Base-by-base conservation (phyloP, 2,888 invertebrate species). In the Alentia gelatinosa region DNA sequence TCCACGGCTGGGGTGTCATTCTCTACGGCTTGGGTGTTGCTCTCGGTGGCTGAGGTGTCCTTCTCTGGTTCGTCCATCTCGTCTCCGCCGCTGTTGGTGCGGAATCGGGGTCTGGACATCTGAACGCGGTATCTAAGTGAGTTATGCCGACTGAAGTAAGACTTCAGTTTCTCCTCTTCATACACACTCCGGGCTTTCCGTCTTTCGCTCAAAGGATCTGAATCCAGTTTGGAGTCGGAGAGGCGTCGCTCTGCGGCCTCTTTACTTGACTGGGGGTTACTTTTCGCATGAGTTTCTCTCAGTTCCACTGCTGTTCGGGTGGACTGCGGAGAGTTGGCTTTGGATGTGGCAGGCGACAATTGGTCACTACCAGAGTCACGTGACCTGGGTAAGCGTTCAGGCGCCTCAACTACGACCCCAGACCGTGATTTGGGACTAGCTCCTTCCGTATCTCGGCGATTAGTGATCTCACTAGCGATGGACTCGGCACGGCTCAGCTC, bases 111-210 rank as follows among this genome's bases (percentile, higher is more conserved):
- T 0, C 47, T 23, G 33, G 15, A 19, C 42, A 86, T 42, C 26
- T 86, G 42, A 5, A 86, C 86, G 26, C 86, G 26, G 50, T 86
- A 86, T 12, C 86, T 26, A 23, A 86, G 30, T 26, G 86, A 86
- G 50, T 86, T 50, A 42, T 86, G 86, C 4, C 86, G 86, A 47
- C 86, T 86, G 86, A 86, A 86, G 86, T 86, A 86, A 3, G 86
- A 23, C 50, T 86, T 86, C 3, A 86, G 86, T n/a, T 86, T 86
- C 86, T 86, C 86, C 26, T 86, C 86, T 47, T 42, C 86, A 30
- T 86, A 42, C 12, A 47, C 30, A 86, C 50, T 86, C 30, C 42
- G 26, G 9, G 86, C 86, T 42, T 86, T 86, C n/a, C 50, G 26
- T 23, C 47, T 12, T 30, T 86, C 86, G 0, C 47, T 19, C 1